Percentiles rank a stretch among this genome's conserved stretches.
These are phyloP conservation scores for Ennomos erosarius DNA, from an alignment of 2,888 invertebrate species.

Conservation along the genomic window DNA sequence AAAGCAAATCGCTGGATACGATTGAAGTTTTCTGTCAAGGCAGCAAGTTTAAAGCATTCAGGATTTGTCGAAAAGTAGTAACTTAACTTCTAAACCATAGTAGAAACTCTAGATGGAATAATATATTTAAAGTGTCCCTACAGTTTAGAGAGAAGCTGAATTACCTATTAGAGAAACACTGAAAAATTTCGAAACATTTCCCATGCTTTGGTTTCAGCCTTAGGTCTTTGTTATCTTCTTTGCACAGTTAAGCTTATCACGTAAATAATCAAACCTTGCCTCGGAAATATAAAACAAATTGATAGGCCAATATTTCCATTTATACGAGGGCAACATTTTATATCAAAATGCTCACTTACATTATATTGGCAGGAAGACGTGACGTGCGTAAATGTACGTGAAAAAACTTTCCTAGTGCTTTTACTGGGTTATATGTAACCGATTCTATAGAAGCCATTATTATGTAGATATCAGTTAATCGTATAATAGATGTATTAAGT, in stretches of 20 bases:
- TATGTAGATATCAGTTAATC: no score
- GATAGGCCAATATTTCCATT: background rate
- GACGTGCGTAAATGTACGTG: constrained; percentile 4
- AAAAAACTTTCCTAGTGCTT: background rate
- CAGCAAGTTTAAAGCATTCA: constrained; percentile 22
- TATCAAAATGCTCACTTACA: background rate
- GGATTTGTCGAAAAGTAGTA: constrained; percentile 15
- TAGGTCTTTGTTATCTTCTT: no score
- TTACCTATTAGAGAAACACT: no score
- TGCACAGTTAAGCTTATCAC: no score
- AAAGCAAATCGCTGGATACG: constrained; percentile 63
- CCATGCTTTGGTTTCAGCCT: no score
- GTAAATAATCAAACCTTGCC: background rate
- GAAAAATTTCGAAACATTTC: no score
- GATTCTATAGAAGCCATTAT: no score
- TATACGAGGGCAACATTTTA: background rate
- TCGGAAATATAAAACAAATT: background rate
- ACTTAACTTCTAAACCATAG: background rate
- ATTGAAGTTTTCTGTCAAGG: constrained; percentile 47
- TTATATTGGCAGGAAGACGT: constrained; percentile 9
- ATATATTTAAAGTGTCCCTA: no score
- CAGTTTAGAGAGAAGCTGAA: no score
- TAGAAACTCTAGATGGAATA: no score
- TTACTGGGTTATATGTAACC: background rate
- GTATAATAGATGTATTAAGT: no score